Base-by-base conservation (phyloP, 2,113 vertebrate genomes). In the Hippocampus abdominalis region DNA sequence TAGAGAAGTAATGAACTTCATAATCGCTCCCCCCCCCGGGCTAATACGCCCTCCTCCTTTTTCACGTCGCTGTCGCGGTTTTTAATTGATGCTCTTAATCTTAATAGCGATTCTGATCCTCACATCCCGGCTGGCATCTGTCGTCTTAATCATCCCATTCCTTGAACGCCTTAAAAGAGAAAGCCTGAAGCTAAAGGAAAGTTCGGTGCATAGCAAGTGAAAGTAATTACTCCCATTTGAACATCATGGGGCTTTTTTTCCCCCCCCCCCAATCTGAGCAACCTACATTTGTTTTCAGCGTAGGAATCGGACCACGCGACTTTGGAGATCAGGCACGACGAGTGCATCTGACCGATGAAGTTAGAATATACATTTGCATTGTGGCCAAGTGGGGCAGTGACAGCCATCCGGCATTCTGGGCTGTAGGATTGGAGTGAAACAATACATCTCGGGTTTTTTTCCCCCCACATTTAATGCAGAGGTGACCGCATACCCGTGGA, bases 161-260 rank as follows among this genome's bases (percentile, higher is more conserved):
- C 32, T 59, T 20, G 8, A 76, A 57, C 44, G 63, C 69, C 62
- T 75, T 73, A 64, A 72, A 72, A 67, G 69, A 62, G 29, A 68
- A 46, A 8, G 53, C 53, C 32, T 23, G 25, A 56, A 74, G 53
- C 73, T 67, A 74, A 57, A 71, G 32, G 18, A 80, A 77, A 65
- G 21, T 29, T 76, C 51, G 44, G 56, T 29, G 21, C 29, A 71
- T 65, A 40, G 62, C 18, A 2, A 72, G 48, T 36, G 68, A 67
- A 77, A 75, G 48, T 63, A 67, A 75, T 77, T 59, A 69, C 40
- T 73, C 36, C 36, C 42, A 66, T 32, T 13, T 36, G 32, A 36
- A 6, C 6, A 27, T 62, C 69, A 12, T 27, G 29, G 49, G 56
- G 71, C 60, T 79, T 77, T 68, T 15, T 3, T 53, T 10, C 12